phyloP scores from a whole-genome alignment of 2,113 vertebrate genomes.

The Sporophila hypoxantha region DNA sequence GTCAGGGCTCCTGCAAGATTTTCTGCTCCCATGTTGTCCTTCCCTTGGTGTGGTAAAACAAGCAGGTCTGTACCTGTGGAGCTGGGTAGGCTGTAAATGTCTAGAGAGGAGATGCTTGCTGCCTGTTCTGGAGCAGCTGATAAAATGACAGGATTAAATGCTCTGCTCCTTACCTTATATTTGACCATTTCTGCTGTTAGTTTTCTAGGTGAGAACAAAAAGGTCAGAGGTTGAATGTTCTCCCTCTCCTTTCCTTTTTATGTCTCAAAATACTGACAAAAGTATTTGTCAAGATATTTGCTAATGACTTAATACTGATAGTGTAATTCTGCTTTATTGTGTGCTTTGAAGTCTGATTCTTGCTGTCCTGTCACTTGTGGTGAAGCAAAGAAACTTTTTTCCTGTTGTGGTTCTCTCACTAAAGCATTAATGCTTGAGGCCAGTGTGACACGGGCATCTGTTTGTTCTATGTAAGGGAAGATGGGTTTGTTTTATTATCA shows the following conservation, averaged over 20 bases:
- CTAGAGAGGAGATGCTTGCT: neutral
- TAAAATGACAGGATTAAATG: neutral
- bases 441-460: neutral
- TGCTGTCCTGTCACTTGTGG: neutral
- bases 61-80: neutral
- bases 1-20: neutral
- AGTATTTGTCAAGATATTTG: neutral
- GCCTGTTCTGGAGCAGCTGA: neutral
- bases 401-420: neutral
- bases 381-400: neutral
- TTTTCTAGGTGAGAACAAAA: neutral
- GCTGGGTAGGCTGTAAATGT: neutral
- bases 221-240: neutral
- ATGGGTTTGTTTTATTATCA: neutral
- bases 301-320: neutral
- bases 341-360: neutral
- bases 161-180: neutral
- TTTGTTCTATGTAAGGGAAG: neutral
- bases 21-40: neutral
- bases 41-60: neutral
- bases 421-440: neutral
- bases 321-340: neutral
- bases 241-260: neutral
- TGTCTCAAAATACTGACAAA: neutral
- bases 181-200: neutral